A percentile compares a stretch with the other conserved stretches of the same genome.
Evolutionary conservation across 2,113 vertebrate species (phyloP).

Genomic region (Festucalex cinctus): DNA sequence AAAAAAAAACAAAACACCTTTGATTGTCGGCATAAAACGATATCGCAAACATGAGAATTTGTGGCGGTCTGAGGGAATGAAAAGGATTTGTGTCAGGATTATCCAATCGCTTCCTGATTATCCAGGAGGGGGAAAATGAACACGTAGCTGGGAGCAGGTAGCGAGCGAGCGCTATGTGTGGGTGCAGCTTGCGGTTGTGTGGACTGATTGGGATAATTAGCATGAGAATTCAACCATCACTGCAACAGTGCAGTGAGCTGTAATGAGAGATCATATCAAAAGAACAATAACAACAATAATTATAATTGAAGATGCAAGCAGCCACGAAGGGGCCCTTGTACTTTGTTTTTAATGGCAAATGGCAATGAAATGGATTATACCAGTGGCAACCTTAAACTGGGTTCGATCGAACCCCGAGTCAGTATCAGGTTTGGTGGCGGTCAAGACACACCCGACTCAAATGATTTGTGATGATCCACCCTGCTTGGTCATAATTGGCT

Average conservation of each 20-base stretch:
- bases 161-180: constrained; percentile 5
- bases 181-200: constrained; percentile 42
- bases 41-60: constrained; percentile 54
- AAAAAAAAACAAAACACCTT: constrained; percentile 32
- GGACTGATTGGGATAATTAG: constrained; percentile 71
- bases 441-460: no score
- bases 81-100: constrained; percentile 66
- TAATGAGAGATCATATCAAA: background rate
- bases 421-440: no score
- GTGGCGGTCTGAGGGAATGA: constrained; percentile 47
- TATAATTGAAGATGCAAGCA: background rate
- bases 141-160: constrained; percentile 42
- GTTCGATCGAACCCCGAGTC: no score
- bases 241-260: background rate
- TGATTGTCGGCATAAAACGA: constrained; percentile 62
- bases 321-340: no score
- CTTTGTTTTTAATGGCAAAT: no score
- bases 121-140: constrained; percentile 31
- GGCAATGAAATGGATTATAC: no score
- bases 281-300: constrained; percentile 3
- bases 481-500: no score
- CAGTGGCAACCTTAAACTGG: no score
- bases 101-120: constrained; percentile 63
- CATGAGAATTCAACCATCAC: constrained; percentile 76
- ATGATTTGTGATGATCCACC: no score